A percentile compares a stretch with the other conserved stretches of the same genome.
These are phyloP conservation scores for Oreortyx pictus DNA, from an alignment of 2,797 vertebrate genomes.

Conservation along the genomic window DNA sequence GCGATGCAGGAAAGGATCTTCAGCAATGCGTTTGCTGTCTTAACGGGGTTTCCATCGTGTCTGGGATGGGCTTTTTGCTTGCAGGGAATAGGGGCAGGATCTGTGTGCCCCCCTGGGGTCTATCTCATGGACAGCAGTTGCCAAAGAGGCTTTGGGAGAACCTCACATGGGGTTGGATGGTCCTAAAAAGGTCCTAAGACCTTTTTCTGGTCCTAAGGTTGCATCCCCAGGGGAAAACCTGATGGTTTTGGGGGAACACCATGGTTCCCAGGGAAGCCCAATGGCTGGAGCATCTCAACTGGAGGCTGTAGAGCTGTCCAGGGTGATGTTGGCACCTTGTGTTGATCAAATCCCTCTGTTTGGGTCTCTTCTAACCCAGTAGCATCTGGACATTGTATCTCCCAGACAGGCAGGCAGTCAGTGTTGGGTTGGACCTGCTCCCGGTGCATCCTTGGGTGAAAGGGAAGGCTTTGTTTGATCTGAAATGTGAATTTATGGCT, in stretches of 20 bases:
- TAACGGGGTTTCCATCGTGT: background rate
- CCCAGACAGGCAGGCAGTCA: background rate
- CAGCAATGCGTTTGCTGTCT: background rate
- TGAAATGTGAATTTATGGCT: background rate
- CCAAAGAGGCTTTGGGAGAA: background rate
- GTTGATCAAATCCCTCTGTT: background rate
- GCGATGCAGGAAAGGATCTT: background rate
- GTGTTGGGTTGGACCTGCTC: background rate
- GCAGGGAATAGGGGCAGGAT: background rate
- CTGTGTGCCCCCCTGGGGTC: background rate
- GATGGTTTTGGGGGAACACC: too few species aligned
- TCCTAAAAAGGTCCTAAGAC: too few species aligned
- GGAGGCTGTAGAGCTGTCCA: background rate
- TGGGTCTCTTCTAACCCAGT: background rate
- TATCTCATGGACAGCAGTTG: background rate
- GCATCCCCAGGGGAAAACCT: background rate
- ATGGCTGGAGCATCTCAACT: background rate
- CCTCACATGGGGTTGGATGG: background rate
- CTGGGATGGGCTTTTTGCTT: background rate
- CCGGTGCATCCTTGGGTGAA: background rate
- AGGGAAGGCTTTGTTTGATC: background rate
- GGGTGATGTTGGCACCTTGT: background rate
- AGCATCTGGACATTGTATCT: background rate
- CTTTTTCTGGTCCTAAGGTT: rapidly evolving
- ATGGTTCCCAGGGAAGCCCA: background rate